Conservation (phyloP, 2,113 vertebrate genomes). For the Syngnathoides biaculeatus region DNA sequence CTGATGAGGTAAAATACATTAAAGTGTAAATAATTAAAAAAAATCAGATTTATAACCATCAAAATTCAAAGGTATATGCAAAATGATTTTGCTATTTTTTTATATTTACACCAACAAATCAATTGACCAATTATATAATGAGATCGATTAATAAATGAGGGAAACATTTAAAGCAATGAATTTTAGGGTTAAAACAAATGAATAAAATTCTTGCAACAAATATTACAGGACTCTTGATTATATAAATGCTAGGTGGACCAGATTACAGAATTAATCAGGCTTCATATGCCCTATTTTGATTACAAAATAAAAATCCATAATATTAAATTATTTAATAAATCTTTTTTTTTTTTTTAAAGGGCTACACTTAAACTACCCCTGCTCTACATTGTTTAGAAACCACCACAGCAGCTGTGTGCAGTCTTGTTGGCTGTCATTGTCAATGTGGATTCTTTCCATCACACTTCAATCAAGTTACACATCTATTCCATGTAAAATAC, state of each 20-base stretch:
- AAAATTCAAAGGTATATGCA: too few species aligned
- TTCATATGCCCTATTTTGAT: background rate
- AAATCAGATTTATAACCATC: too few species aligned
- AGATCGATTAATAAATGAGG: background rate
- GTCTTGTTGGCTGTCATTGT: background rate
- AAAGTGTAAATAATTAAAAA: background rate
- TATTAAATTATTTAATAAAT: background rate
- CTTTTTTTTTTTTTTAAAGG: background rate
- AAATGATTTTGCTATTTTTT: too few species aligned
- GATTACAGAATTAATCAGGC: background rate
- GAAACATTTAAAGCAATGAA: background rate
- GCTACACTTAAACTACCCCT: background rate
- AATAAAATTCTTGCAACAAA: background rate
- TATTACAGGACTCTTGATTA: background rate
- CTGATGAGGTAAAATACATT: too few species aligned
- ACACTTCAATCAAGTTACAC: too few species aligned
- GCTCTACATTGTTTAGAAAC: background rate
- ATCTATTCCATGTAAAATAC: background rate
- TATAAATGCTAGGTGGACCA: background rate
- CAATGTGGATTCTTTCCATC: background rate
- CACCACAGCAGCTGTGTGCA: background rate
- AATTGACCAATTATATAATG: background rate
- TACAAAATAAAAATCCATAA: too few species aligned
- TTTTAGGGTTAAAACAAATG: background rate
- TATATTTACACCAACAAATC: background rate